A percentile compares a stretch with the other conserved stretches of the same genome.
phyloP scores from a whole-genome alignment of 2,888 invertebrate genomes.

The Euclidia mi region DNA sequence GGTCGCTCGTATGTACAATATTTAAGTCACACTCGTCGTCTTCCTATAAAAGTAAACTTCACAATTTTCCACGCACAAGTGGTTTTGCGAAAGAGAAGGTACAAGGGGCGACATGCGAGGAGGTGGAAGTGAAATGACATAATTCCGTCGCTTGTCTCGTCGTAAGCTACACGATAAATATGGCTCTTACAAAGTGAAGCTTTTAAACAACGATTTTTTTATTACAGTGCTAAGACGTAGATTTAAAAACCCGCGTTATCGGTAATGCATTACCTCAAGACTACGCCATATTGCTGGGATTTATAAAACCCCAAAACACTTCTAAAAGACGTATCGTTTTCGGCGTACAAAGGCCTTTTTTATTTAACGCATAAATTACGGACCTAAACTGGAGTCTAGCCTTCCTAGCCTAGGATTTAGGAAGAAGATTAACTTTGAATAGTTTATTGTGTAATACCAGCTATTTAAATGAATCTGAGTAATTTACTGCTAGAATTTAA shows the following conservation, averaged over 20 bases:
- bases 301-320: conserved; percentile 12
- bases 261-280: conserved; percentile 9
- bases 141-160: conserved; percentile 1
- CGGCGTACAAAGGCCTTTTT: conserved; percentile 6
- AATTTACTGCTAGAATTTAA: no score
- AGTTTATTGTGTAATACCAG: background rate
- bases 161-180: conserved; percentile 6
- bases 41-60: no score
- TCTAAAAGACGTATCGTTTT: conserved; percentile 16
- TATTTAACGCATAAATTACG: conserved; percentile 13
- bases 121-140: conserved; percentile 1
- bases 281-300: conserved; percentile 7
- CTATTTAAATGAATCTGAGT: background rate
- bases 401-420: background rate
- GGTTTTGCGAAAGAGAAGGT: background rate
- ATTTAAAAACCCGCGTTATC: conserved; percentile 2
- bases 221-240: conserved; percentile 1
- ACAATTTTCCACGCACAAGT: background rate
- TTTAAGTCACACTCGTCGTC: no score
- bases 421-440: background rate
- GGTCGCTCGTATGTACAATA: no score
- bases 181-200: conserved; percentile 2
- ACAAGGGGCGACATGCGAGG: conserved; percentile 2
- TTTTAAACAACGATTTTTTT: conserved; percentile 2
- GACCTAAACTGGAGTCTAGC: conserved; percentile 4